Evolutionary conservation across 2,888 invertebrate species (phyloP), one percentile per base, ranked within the genome.

Genomic region (Acrobasis repandana): DNA sequence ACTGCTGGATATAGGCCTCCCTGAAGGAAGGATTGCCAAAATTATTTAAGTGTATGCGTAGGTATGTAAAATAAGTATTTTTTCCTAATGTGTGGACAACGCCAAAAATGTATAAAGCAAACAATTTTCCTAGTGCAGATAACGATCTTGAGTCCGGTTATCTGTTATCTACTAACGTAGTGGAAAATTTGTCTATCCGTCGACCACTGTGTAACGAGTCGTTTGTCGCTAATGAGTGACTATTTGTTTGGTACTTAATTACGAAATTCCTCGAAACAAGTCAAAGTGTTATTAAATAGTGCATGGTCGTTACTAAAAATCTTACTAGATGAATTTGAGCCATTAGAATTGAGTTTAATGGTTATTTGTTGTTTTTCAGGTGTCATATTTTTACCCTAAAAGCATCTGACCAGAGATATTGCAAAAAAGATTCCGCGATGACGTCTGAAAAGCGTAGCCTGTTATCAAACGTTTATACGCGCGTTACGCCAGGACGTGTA

Each of bases 121-220:
- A 64, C 60, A 62, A 64, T 66, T 48, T 38, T 36, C 50, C 38
- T 73, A 76, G 67, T 73, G 56, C 47, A 70, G 77, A 80, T 80
- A 75, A 75, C 66, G 66, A 79, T 79, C 76, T 68, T 61, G 62
- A 66, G 68, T 70, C 71, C 68, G 68, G 67, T 66, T 65, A 63
- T 64, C 62, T 70, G 60, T 63, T 63, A 65, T 65, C 67, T 66
- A 56, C 54, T 20, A 58, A 43, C 59, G 63, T 68, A 69, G 66
- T 72, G 70, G 68, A 71, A 70, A 67, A 76, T 76, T 78, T 75
- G 65, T 69, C 76, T 68, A 67, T 67, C 74, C 74, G 73, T 75
- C 74, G 78, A 76, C 76, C 76, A 70, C 67, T 67, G 67, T 61
- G 65, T 67, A 67, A 67, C 63, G 61, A 65, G 65, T 67, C 63